Evolutionary conservation across 1,140 invertebrate species (phyloP).

Genomic region (Trichonephila clavata): DNA sequence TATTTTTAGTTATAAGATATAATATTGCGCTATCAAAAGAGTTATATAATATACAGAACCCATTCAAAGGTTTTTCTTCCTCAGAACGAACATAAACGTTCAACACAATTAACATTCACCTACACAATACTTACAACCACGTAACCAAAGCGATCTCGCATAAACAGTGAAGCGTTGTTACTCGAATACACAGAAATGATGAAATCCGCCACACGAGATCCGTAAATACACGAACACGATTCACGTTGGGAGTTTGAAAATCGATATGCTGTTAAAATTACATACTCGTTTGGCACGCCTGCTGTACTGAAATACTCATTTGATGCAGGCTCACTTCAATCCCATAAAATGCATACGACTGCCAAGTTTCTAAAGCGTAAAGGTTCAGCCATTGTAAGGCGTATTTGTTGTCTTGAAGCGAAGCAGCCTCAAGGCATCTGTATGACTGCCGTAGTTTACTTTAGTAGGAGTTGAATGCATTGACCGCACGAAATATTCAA

Average conservation of each 20-base stretch:
- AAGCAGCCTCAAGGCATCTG: neutral
- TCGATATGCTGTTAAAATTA: constrained; percentile 33
- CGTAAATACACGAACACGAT: neutral
- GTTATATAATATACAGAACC: too few species aligned
- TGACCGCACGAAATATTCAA: constrained; percentile 8
- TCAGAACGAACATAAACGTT: too few species aligned
- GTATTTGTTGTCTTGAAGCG: constrained; percentile 29
- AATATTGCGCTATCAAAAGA: too few species aligned
- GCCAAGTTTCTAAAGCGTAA: neutral
- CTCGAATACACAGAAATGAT: neutral
- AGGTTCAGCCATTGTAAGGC: constrained; percentile 9
- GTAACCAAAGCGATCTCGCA: neutral
- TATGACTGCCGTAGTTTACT: neutral
- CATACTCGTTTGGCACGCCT: constrained; percentile 29
- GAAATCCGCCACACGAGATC: neutral
- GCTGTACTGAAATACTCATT: constrained; percentile 31
- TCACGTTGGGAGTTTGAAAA: neutral
- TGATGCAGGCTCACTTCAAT: neutral
- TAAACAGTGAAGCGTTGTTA: neutral
- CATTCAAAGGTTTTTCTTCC: too few species aligned
- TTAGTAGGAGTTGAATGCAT: neutral
- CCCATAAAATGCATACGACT: constrained; percentile 31
- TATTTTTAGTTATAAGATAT: too few species aligned
- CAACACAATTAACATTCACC: too few species aligned
- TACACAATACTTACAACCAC: too few species aligned